Base-by-base conservation (phyloP, 2,113 vertebrate genomes). In the Tinamus guttatus region DNA sequence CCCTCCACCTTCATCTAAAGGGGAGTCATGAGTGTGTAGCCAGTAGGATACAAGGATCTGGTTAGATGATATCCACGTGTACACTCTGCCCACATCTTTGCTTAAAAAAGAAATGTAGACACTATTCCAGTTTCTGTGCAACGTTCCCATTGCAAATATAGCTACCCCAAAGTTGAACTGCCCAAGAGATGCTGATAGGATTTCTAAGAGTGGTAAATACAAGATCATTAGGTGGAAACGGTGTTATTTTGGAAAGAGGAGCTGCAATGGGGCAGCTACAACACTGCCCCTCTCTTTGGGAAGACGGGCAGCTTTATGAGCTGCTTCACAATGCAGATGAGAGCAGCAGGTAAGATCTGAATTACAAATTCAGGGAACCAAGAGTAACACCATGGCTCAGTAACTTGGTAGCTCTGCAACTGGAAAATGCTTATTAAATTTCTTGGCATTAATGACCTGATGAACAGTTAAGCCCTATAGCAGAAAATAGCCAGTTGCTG, bases 11-110 rank as follows among this genome's bases (percentile, higher is more conserved):
- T 38, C 86, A 1, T 1, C 7, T 80, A 65, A 60, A 45, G 34
- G 9, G n/a, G 15, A 0, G 2, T 47, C 60, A 54, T 22, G 59
- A 59, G 63, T 7, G 20, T 14, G 3, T 11, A 41, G 30, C 6
- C 73, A 51, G 32, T 6, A 24, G 21, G 34, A 3, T 24, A 40
- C 3, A 2, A 22, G 43, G 30, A 41, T 17, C 12, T 21, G 7
- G 16, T 0, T 5, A 28, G 1, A 30, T 36, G 30, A 76, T 49
- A 43, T 28, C 22, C 7, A 1, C 13, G 28, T 5, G 9, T 34
- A 49, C 54, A 51, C 40, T 77, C 40, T 77, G 30, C 22, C 27
- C 3, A 1, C 1, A 8, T 56, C 13, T 32, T 56, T 56, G 16
- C 28, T 56, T 52, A 38, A 38, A 34, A 64, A 63, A 63, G 40